phyloP scores from a whole-genome alignment of 2,113 vertebrate species.

The Corythaeola cristata region DNA sequence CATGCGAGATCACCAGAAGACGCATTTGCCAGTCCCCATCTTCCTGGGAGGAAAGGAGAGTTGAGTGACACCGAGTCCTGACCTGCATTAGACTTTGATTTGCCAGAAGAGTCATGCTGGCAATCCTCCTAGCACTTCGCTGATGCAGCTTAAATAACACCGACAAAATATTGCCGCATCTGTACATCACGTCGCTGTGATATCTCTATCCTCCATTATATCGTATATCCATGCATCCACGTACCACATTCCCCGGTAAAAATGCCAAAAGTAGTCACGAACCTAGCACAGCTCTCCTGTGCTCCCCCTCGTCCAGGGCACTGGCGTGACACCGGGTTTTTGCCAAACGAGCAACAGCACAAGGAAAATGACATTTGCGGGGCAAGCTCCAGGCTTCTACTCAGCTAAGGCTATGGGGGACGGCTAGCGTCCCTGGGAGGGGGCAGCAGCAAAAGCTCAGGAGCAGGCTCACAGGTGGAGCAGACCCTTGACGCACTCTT shows the following conservation, averaged over 20 bases:
- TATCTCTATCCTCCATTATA: neutral
- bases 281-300: neutral
- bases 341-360: neutral
- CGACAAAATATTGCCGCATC: neutral
- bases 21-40: neutral
- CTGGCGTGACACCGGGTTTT: neutral
- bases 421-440: accelerated
- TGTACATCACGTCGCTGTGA: neutral
- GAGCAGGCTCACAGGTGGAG: neutral
- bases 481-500: neutral
- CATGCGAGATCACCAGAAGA: accelerated
- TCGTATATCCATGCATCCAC: neutral
- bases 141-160: neutral
- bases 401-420: neutral
- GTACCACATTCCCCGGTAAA: neutral
- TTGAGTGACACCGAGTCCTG: neutral
- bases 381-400: neutral
- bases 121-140: neutral
- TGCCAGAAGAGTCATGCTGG: neutral
- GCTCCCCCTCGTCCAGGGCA: neutral
- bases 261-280: neutral
- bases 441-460: neutral
- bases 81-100: neutral
- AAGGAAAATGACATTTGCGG: neutral
- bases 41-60: neutral